Evolutionary conservation across 2,888 invertebrate genomes (phyloP).

Genomic region (Caenorhabditis auriculariae): DNA sequence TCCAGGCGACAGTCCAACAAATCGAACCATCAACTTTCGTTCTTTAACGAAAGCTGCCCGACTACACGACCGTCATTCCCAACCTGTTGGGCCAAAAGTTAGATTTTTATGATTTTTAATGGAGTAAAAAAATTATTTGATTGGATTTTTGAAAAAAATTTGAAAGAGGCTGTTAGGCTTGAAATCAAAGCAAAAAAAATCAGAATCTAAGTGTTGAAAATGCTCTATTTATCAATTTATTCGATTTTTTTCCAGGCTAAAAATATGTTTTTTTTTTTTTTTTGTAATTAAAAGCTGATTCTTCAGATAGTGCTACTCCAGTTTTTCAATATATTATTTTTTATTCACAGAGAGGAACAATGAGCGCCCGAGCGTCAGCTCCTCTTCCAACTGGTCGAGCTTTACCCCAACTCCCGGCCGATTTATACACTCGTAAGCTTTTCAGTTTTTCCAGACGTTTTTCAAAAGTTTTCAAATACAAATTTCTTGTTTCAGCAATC

Average conservation of each 20-base stretch:
- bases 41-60: constrained; percentile 7
- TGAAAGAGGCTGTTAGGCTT: too few species aligned
- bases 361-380: constrained; percentile 27
- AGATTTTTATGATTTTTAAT: too few species aligned
- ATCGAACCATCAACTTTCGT: constrained; percentile 20
- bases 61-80: constrained; percentile 31
- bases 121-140: too few species aligned
- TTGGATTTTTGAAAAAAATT: too few species aligned
- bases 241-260: too few species aligned
- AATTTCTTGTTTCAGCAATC: constrained; percentile 21
- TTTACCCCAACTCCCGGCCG: constrained; percentile 39
- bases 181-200: too few species aligned
- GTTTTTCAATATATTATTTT: constrained; percentile 2
- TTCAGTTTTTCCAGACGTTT: background rate
- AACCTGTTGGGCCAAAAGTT: constrained; percentile 24
- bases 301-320: background rate
- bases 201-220: too few species aligned
- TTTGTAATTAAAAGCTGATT: background rate
- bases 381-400: constrained; percentile 29
- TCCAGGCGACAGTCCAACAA: constrained; percentile 4
- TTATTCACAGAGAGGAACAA: constrained; percentile 14
- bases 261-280: too few species aligned
- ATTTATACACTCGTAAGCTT: constrained; percentile 26
- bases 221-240: too few species aligned
- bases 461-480: background rate